phyloP scores from a whole-genome alignment of 1,140 invertebrate genomes.

The Drepana arcuata region DNA sequence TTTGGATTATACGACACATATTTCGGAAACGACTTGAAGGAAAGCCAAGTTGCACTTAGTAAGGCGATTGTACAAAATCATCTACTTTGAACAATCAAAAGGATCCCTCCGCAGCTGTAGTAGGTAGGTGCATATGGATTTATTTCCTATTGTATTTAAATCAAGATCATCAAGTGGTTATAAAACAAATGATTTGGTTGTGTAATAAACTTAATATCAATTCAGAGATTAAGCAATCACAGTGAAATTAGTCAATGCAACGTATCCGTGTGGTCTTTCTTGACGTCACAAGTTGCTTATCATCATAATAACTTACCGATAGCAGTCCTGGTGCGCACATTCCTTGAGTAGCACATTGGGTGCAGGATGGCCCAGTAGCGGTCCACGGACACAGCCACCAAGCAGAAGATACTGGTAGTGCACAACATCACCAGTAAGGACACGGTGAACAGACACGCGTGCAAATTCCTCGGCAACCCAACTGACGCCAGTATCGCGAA shows the following conservation, averaged over 20 bases:
- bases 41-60: no score
- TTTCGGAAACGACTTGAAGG: no score
- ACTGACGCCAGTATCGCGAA: conserved; percentile 84
- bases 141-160: conserved; percentile 33
- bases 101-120: no score
- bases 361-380: conserved; percentile 93
- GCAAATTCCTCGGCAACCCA: conserved; percentile 80
- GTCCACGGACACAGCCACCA: conserved; percentile 92
- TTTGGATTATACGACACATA: no score
- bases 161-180: conserved; percentile 17
- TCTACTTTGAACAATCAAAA: no score
- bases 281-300: no score
- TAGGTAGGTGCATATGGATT: no score
- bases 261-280: no score
- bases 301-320: conserved; percentile 83
- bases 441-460: conserved; percentile 89
- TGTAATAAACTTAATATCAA: conserved; percentile 13
- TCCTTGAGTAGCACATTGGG: conserved; percentile 91
- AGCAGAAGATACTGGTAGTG: conserved; percentile 92
- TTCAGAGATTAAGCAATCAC: conserved; percentile 4
- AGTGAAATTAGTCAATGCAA: no score
- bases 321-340: conserved; percentile 87
- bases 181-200: no score
- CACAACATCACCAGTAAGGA: conserved; percentile 90
- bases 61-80: no score